These are phyloP conservation scores for Poeciliopsis turrubarensis DNA, from an alignment of 2,113 vertebrate species.

Conservation along the genomic window DNA sequence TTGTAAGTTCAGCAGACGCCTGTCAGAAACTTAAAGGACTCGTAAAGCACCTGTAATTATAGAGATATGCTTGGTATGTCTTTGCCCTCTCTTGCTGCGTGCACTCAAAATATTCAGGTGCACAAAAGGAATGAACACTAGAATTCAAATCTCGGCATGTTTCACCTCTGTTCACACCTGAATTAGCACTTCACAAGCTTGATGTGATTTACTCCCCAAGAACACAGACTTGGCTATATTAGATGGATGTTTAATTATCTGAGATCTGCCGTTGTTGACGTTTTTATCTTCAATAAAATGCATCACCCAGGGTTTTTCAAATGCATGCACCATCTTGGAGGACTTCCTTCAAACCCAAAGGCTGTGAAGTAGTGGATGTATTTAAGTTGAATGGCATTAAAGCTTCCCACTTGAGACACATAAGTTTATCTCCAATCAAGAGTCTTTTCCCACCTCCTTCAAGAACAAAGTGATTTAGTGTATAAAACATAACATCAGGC, in stretches of 20 bases:
- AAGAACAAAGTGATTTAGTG: slow-evolving; percentile 31
- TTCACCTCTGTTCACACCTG: neutral
- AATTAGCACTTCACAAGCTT: neutral
- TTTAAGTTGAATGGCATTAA: slow-evolving; percentile 12
- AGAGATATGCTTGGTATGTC: neutral
- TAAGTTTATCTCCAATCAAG: slow-evolving; percentile 22
- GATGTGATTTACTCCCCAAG: neutral
- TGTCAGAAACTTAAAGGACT: neutral
- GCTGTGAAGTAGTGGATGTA: neutral
- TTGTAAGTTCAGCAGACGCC: neutral
- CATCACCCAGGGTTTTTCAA: neutral
- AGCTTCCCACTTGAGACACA: slow-evolving; percentile 19
- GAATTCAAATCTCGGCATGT: neutral
- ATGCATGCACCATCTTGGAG: neutral
- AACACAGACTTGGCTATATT: neutral
- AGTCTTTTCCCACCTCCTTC: neutral
- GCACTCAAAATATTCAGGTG: neutral
- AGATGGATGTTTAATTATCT: neutral
- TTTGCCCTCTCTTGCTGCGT: neutral
- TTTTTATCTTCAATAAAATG: neutral
- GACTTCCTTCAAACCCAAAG: neutral
- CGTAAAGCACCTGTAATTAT: neutral
- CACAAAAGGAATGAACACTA: neutral
- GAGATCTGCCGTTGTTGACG: neutral
- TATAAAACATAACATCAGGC: slow-evolving; percentile 29